Conservation (phyloP, 2,888 invertebrate species). For the Stegana nigrithorax region DNA sequence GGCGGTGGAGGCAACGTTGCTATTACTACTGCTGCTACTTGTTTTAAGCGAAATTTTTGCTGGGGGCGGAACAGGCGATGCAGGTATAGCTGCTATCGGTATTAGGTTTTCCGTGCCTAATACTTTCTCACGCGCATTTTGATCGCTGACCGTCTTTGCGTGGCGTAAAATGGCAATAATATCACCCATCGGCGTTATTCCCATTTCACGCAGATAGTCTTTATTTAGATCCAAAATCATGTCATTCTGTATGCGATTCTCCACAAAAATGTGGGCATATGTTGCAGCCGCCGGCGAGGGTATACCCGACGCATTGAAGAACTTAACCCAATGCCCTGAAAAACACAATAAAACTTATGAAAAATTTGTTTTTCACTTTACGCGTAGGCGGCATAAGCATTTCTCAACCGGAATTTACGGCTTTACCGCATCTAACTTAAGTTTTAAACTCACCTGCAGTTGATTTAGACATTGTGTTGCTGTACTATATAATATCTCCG, state of each 20-base stretch:
- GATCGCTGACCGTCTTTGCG: constrained; percentile 74
- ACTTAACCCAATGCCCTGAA: constrained; percentile 79
- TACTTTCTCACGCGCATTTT: constrained; percentile 72
- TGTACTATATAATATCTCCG: neutral
- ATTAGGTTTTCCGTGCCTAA: constrained; percentile 68
- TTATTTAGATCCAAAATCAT: constrained; percentile 90
- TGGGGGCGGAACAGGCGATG: constrained; percentile 35
- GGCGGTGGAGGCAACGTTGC: constrained; percentile 13
- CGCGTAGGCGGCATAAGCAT: too few species aligned
- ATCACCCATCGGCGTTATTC: constrained; percentile 80
- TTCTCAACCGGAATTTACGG: too few species aligned
- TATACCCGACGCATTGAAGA: constrained; percentile 87
- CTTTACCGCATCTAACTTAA: neutral
- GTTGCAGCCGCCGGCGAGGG: constrained; percentile 80
- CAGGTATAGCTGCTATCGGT: constrained; percentile 71
- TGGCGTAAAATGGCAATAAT: constrained; percentile 79
- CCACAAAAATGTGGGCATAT: constrained; percentile 87
- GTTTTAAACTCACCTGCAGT: constrained; percentile 47
- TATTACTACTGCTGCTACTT: neutral
- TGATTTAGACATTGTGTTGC: constrained; percentile 51
- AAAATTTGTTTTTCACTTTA: neutral
- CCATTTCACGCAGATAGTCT: constrained; percentile 89
- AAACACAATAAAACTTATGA: constrained; percentile 11
- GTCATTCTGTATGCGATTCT: constrained; percentile 86
- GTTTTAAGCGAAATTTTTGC: constrained; percentile 38